Conservation (phyloP, 2,797 vertebrate species). For the Steatocranus sp. region DNA sequence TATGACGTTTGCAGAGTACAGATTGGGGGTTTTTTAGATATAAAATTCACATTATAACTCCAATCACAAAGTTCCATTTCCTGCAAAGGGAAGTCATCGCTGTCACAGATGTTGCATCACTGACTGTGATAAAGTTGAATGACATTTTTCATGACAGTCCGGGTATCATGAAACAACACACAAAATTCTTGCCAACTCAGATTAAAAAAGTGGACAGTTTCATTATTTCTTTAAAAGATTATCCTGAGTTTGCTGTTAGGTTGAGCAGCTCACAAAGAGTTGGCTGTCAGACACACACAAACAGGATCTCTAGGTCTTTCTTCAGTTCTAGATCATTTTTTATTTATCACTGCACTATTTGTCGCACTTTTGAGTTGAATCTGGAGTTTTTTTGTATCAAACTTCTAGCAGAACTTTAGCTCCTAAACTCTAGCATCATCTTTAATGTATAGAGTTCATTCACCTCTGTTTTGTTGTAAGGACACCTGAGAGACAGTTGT, state of each 20-base stretch:
- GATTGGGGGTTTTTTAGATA: fast-evolving
- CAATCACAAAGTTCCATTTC: not conserved
- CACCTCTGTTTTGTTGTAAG: not conserved
- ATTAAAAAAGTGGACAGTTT: not conserved
- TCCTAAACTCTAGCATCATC: conserved; percentile 14
- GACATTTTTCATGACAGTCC: not conserved
- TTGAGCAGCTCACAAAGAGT: not conserved
- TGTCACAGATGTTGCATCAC: not conserved
- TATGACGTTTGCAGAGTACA: not conserved
- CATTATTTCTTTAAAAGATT: not conserved
- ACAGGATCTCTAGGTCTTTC: not conserved
- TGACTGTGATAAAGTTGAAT: not conserved
- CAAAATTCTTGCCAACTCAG: not conserved
- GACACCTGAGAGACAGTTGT: conserved; percentile 11
- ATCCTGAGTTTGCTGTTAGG: not conserved
- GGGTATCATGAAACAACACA: not conserved
- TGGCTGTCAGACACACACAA: not conserved
- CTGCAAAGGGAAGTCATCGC: not conserved
- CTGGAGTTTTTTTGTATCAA: not conserved
- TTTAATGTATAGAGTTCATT: not conserved
- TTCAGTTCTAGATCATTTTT: not conserved
- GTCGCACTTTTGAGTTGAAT: not conserved
- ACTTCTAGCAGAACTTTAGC: not conserved
- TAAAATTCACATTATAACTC: not conserved
- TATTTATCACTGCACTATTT: not conserved